Conservation (phyloP, 1,140 invertebrate genomes). For the Drosophila orena region DNA sequence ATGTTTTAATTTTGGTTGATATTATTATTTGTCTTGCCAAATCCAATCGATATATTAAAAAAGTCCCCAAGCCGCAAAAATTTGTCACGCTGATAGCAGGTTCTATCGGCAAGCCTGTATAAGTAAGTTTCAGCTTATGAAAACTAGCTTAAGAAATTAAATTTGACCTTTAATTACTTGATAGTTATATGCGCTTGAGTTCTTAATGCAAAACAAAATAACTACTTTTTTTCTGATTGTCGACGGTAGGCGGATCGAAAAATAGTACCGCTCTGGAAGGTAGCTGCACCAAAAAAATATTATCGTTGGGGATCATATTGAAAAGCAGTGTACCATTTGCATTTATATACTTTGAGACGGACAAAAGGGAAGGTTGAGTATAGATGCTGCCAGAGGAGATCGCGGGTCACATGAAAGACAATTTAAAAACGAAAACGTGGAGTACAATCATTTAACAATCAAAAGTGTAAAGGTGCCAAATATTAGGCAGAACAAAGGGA, state of each 20-base stretch:
- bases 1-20: too few relatives aligned
- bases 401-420: conserved; percentile 48
- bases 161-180: too few relatives aligned
- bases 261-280: conserved; percentile 19
- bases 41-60: too few relatives aligned
- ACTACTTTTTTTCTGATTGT: too few relatives aligned
- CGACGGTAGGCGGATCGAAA: not conserved
- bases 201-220: too few relatives aligned
- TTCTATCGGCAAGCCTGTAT: too few relatives aligned
- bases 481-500: conserved; percentile 50
- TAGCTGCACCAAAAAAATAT: conserved; percentile 56
- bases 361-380: conserved; percentile 11
- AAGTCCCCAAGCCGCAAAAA: too few relatives aligned
- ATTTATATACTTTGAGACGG: conserved; percentile 57
- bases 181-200: too few relatives aligned
- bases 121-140: too few relatives aligned
- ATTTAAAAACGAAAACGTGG: conserved; percentile 21
- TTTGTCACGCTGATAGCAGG: too few relatives aligned
- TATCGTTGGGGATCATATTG: conserved; percentile 6
- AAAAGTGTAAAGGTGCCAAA: conserved; percentile 72
- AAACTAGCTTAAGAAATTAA: too few relatives aligned
- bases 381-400: conserved; percentile 50
- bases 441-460: conserved; percentile 69
- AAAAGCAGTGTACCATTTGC: conserved; percentile 58
- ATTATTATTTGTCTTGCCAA: too few relatives aligned